phyloP scores from a whole-genome alignment of 2,888 invertebrate species.

The Mesochorus sp. region DNA sequence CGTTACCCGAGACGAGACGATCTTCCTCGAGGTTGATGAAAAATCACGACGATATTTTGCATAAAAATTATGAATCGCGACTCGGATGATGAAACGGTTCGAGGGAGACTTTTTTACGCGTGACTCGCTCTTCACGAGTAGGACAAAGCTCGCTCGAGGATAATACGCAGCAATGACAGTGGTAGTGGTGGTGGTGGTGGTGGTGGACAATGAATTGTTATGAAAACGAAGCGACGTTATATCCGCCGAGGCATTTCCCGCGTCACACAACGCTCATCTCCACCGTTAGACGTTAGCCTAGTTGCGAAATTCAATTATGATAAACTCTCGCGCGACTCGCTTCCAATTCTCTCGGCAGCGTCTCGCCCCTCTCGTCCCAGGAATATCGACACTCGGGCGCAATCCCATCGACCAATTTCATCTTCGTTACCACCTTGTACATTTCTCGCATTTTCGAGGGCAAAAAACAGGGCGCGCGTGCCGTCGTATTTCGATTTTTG shows the following conservation, averaged over 20 bases:
- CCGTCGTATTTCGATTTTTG: too few relatives aligned
- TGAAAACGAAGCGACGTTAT: conserved; percentile 60
- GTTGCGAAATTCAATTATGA: conserved; percentile 77
- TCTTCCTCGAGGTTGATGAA: background rate
- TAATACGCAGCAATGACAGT: conserved; percentile 27
- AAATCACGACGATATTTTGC: background rate
- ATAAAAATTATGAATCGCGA: background rate
- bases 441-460: too few relatives aligned
- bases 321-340: conserved; percentile 64
- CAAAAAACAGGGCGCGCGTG: too few relatives aligned
- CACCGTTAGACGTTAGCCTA: conserved; percentile 74
- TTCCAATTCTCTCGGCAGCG: background rate
- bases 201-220: conserved; percentile 60
- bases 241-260: conserved; percentile 34
- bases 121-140: background rate
- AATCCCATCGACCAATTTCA: conserved; percentile 2
- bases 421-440: background rate
- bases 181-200: conserved; percentile 3
- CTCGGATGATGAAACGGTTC: background rate
- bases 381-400: conserved; percentile 12
- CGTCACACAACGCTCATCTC: conserved; percentile 65
- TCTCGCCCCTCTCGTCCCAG: conserved; percentile 2
- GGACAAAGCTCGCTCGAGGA: conserved; percentile 10
- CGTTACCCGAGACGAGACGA: too few relatives aligned
- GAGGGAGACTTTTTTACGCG: background rate